Conservation (phyloP, 1,140 invertebrate species). For the Drosophila equinoxialis region DNA sequence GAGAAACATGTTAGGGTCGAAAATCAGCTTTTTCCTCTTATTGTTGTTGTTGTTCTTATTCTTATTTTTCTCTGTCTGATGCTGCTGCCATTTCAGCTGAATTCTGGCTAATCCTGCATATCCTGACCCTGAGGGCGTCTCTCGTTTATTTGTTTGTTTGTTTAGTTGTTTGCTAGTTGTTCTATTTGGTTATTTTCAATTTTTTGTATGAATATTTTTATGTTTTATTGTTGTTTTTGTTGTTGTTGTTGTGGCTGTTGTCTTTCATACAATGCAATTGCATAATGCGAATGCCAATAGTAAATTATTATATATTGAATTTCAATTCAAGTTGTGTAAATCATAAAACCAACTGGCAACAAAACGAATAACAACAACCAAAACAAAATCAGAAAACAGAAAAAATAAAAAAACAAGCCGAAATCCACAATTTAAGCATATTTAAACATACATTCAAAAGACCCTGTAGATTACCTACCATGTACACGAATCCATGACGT, state of each 20-base stretch:
- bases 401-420: conserved; percentile 11
- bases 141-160: conserved; percentile 50
- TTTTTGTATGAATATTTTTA: not conserved
- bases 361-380: conserved; percentile 24
- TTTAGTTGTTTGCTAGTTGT: not conserved
- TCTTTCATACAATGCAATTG: conserved; percentile 38
- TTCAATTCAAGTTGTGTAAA: conserved; percentile 60
- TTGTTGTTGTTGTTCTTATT: no score
- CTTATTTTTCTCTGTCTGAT: not conserved
- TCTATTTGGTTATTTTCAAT: conserved; percentile 12
- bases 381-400: not conserved
- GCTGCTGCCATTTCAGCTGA: conserved; percentile 28
- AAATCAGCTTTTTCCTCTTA: no score
- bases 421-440: conserved; percentile 50
- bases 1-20: no score
- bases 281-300: conserved; percentile 44
- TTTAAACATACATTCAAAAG: conserved; percentile 43
- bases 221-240: conserved; percentile 14
- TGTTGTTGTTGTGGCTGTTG: conserved; percentile 35
- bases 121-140: conserved; percentile 44
- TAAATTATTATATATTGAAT: conserved; percentile 49
- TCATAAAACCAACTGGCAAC: conserved; percentile 52
- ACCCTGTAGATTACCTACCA: no score
- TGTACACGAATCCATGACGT: no score
- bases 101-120: conserved; percentile 53